phyloP scores from a whole-genome alignment of 1,140 invertebrate genomes.

The Aricia agestis region DNA sequence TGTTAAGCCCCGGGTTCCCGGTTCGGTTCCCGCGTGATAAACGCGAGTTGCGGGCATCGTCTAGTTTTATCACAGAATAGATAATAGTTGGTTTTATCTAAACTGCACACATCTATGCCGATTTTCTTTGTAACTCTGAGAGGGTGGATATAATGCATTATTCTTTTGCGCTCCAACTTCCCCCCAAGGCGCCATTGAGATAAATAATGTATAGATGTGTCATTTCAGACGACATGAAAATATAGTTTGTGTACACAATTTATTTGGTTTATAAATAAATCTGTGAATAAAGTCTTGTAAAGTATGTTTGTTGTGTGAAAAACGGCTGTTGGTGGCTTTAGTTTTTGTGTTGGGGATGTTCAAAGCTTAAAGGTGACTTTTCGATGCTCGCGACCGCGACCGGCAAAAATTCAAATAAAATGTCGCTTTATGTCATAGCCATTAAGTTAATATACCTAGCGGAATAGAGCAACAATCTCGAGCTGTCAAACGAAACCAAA shows the following conservation, averaged over 20 bases:
- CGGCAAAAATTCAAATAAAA: too few relatives aligned
- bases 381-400: too few relatives aligned
- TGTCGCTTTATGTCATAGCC: too few relatives aligned
- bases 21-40: too few relatives aligned
- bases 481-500: too few relatives aligned
- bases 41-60: too few relatives aligned
- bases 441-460: too few relatives aligned
- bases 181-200: constrained; percentile 5
- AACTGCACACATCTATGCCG: background rate
- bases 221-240: background rate
- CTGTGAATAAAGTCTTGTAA: background rate
- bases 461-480: too few relatives aligned
- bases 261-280: background rate
- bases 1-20: too few relatives aligned
- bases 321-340: too few relatives aligned
- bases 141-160: background rate
- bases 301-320: background rate
- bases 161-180: background rate
- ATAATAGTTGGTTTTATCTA: too few relatives aligned
- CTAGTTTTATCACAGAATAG: background rate
- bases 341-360: background rate
- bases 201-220: constrained; percentile 13
- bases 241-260: background rate
- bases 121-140: background rate
- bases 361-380: too few relatives aligned